Evolutionary conservation across 2,113 vertebrate species (phyloP).

Genomic region (Odontophorus gujanensis): DNA sequence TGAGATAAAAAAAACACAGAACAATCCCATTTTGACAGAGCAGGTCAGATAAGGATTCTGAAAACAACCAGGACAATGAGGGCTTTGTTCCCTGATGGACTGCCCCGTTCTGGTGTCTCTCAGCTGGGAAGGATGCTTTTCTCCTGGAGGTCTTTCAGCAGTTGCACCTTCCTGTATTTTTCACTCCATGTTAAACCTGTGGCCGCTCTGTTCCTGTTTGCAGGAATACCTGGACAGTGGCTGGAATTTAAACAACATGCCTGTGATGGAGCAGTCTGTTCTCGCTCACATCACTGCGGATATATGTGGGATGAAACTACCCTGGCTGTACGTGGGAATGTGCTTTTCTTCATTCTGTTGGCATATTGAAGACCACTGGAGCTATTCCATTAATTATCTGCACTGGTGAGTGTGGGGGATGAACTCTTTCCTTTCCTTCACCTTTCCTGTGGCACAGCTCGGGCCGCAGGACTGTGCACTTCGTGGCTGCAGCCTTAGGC

Average conservation of each 20-base stretch:
- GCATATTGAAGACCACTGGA: constrained; percentile 99
- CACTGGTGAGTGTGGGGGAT: constrained; percentile 87
- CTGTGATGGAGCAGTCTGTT: constrained; percentile 96
- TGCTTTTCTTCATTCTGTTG: constrained; percentile 99
- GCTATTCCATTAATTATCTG: constrained; percentile 98
- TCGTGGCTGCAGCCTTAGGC: not conserved
- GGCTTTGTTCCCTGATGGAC: not conserved
- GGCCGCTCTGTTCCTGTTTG: not conserved
- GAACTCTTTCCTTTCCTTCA: not conserved
- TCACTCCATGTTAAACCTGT: not conserved
- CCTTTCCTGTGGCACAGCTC: too few relatives aligned
- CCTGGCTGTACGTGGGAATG: constrained; percentile 99
- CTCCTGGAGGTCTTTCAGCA: not conserved
- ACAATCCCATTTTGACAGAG: not conserved
- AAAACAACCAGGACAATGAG: not conserved
- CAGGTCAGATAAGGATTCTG: not conserved
- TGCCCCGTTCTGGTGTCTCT: not conserved
- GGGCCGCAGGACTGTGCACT: not conserved
- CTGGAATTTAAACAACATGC: constrained; percentile 99
- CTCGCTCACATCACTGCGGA: constrained; percentile 96
- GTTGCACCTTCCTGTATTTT: not conserved
- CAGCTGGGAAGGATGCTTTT: not conserved
- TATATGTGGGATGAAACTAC: constrained; percentile 98
- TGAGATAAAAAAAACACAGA: not conserved
- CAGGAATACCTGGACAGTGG: constrained; percentile 95